Conservation (phyloP, 2,797 vertebrate species). For the Astyanax mexicanus region DNA sequence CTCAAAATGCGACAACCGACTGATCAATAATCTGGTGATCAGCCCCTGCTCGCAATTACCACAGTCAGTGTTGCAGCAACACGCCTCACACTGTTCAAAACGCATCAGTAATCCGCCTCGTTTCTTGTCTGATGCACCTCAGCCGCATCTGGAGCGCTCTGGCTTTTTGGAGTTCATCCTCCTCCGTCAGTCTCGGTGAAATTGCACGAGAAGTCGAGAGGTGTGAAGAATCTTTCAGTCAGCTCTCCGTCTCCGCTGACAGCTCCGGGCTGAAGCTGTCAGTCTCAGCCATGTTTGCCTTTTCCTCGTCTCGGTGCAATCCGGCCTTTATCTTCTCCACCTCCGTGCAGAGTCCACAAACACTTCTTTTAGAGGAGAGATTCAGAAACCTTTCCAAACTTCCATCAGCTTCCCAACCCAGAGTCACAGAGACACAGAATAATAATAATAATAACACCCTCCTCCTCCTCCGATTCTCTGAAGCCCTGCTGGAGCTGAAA, state of each 20-base stretch:
- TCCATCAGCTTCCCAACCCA: not conserved
- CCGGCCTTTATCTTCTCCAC: not conserved
- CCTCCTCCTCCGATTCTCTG: too few relatives aligned
- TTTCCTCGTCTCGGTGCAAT: not conserved
- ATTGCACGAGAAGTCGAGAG: not conserved
- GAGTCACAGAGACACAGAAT: too few relatives aligned
- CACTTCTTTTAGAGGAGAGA: not conserved
- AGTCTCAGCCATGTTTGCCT: not conserved
- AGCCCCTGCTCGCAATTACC: not conserved
- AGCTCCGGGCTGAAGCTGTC: not conserved
- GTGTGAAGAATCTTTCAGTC: not conserved
- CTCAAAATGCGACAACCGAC: not conserved
- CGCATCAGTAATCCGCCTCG: not conserved
- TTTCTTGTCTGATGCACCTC: not conserved
- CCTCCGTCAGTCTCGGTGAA: not conserved
- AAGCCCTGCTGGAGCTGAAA: too few relatives aligned
- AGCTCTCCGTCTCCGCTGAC: not conserved
- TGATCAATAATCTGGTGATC: not conserved
- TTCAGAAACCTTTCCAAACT: not conserved
- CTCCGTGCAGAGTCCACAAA: not conserved
- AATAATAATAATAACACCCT: too few relatives aligned
- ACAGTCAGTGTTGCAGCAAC: not conserved
- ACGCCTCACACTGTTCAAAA: not conserved
- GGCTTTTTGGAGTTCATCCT: not conserved
- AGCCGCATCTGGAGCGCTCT: not conserved